Conservation (phyloP, 23 tunicate species). For the Ciona savignyi region DNA sequence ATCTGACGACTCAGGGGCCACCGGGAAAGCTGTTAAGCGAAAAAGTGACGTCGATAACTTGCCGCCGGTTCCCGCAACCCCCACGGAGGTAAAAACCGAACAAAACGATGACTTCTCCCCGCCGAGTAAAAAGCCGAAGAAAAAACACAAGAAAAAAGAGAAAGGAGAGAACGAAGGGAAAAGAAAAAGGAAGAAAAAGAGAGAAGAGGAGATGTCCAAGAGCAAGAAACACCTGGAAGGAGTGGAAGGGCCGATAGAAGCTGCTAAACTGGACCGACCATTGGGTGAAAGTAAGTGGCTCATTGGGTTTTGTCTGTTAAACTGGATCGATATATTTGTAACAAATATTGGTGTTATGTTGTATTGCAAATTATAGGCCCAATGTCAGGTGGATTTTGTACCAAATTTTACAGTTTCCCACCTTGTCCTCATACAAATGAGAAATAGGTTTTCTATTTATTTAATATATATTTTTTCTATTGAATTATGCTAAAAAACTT, state of each 20-base stretch:
- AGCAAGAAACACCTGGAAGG: conserved; percentile 39
- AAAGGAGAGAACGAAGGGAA: conserved; percentile 6
- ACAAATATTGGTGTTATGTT: no score
- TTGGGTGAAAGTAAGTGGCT: conserved; percentile 39
- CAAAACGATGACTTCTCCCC: conserved; percentile 27
- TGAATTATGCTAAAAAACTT: no score
- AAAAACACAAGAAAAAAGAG: conserved; percentile 26
- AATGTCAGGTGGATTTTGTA: no score
- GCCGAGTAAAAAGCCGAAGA: conserved; percentile 16
- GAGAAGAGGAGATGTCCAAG: conserved; percentile 31
- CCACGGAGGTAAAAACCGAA: background rate
- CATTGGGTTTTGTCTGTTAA: no score
- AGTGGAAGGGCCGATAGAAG: background rate
- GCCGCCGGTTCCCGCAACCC: background rate
- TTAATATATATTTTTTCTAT: no score
- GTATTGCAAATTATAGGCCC: no score
- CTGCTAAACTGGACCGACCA: conserved; percentile 11
- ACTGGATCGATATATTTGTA: no score
- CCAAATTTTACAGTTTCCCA: no score
- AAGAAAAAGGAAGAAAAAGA: conserved; percentile 23
- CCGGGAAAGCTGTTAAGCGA: conserved; percentile 9
- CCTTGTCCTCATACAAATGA: no score
- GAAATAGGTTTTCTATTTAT: no score
- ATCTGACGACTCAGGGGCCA: conserved; percentile 9
- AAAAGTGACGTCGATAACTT: background rate